Evolutionary conservation across 37 sponge, comb jelly and placozoan species (phyloP), one percentile per base, ranked within the genome.

Genomic region (Halisarca cf. caerulea): DNA sequence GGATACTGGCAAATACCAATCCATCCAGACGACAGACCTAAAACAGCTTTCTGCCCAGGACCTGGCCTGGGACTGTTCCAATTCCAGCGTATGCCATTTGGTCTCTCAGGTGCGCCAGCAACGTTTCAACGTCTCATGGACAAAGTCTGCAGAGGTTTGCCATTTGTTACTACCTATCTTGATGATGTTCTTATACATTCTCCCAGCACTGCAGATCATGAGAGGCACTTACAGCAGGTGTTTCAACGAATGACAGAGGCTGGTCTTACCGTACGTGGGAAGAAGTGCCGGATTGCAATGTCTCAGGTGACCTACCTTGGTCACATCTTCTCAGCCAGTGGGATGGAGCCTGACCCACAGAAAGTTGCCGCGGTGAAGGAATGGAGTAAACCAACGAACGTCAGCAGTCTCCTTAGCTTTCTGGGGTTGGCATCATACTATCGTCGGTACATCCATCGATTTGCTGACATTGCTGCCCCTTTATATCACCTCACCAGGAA

Each of bases 171-270:
- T 34, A 71, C 72, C 39, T 71, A 71, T 36, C 72, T 71, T 23
- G 72, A 71, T 27, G 72, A 71, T 36, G 39, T 71, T 21, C 72
- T 71, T 21, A 71, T 71, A 33, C 72, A 78, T 30, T 84, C 88
- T 18, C 9, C 71, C 0, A 58, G 36, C 64, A 59, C 20, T 20
- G 62, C 72, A 45, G 28, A 34, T 0, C 88, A 85, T 69, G 23
- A 37, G 30, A n/a, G 37, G 0, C 90, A 94, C 55, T 60, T 94
- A 20, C 84, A 66, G 69, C 39, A 82, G 33, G 82, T 88, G 0
- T 88, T 94, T 59, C 68, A 83, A 27, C 80, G 89, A 27, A 39
- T 94, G 15, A n/a, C 37, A 18, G 59, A 85, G 14, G 88, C 94
- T 20, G 86, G 86, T 20, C 82, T 90, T 57, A 88, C 87, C 2